Percentiles rank a stretch among this genome's conserved stretches.
Conservation (phyloP, 2,888 invertebrate species). For the Xestia rhomboidea region DNA sequence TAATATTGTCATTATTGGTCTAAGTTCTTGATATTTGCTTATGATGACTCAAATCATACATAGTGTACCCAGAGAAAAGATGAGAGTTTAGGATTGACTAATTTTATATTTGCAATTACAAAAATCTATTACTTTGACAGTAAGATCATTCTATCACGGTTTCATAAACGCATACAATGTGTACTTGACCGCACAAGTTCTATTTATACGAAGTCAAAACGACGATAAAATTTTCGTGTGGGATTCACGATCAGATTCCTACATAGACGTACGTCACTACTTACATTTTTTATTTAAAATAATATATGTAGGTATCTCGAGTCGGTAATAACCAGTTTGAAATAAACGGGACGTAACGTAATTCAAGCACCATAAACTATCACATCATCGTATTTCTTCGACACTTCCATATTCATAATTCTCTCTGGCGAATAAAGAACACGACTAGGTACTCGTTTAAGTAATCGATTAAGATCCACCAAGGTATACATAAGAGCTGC, state of each 20-base stretch:
- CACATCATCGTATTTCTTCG: background rate
- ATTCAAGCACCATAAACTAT: background rate
- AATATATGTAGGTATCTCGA: background rate
- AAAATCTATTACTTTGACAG: background rate
- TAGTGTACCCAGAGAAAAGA: background rate
- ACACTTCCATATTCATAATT: background rate
- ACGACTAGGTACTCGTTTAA: background rate
- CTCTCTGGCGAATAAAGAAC: background rate
- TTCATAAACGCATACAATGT: background rate
- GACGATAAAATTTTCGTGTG: conserved; percentile 19
- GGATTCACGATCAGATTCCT: conserved; percentile 7
- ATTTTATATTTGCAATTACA: background rate
- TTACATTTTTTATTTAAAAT: conserved; percentile 1
- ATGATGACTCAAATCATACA: background rate
- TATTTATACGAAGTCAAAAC: conserved; percentile 20
- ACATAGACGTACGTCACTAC: conserved; percentile 25
- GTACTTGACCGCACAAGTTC: background rate
- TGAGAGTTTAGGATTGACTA: background rate
- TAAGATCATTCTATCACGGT: conserved; percentile 4
- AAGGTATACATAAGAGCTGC: background rate
- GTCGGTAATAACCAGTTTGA: background rate
- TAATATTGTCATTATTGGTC: background rate
- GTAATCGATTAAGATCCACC: background rate
- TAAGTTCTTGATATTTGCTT: background rate
- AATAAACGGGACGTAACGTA: background rate